A percentile compares a stretch with the other conserved stretches of the same genome.
These are phyloP conservation scores for Petrolisthes manimaculis DNA, from an alignment of 2,888 invertebrate species.

Conservation along the genomic window DNA sequence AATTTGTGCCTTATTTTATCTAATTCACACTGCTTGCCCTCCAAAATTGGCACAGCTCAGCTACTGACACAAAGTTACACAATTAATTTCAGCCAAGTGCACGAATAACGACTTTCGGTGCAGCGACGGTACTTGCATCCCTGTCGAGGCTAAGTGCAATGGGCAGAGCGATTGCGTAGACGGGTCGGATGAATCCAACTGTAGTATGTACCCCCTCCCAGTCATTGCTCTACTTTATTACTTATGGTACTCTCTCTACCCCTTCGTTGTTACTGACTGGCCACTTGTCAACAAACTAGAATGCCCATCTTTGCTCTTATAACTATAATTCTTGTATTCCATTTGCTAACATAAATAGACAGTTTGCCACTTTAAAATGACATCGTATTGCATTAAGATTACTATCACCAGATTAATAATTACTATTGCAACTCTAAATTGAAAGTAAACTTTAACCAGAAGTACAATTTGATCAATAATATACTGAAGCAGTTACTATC, in stretches of 20 bases:
- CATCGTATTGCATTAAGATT: too few species aligned
- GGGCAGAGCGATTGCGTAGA: slow-evolving; percentile 70
- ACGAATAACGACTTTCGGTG: slow-evolving; percentile 75
- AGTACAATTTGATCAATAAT: too few species aligned
- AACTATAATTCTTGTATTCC: too few species aligned
- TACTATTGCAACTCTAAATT: too few species aligned
- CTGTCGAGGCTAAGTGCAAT: slow-evolving; percentile 74
- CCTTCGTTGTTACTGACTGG: slow-evolving; percentile 12
- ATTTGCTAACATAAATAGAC: too few species aligned
- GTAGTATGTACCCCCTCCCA: slow-evolving; percentile 68
- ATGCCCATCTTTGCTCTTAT: neutral
- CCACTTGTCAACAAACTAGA: neutral
- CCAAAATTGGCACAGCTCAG: slow-evolving; percentile 1
- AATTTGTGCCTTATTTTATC: neutral
- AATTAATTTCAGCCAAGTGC: slow-evolving; percentile 57
- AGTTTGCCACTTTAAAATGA: too few species aligned
- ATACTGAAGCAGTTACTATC: too few species aligned
- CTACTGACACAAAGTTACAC: slow-evolving; percentile 49
- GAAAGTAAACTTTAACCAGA: too few species aligned
- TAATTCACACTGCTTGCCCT: neutral
- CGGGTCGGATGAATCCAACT: slow-evolving; percentile 77
- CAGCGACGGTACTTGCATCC: slow-evolving; percentile 76
- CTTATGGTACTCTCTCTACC: neutral
- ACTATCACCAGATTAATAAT: too few species aligned
- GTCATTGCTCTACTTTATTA: neutral